Percentiles rank a stretch among this genome's conserved stretches.
phyloP scores from a whole-genome alignment of 2,888 invertebrate genomes.

The Apotomis turbidana region DNA sequence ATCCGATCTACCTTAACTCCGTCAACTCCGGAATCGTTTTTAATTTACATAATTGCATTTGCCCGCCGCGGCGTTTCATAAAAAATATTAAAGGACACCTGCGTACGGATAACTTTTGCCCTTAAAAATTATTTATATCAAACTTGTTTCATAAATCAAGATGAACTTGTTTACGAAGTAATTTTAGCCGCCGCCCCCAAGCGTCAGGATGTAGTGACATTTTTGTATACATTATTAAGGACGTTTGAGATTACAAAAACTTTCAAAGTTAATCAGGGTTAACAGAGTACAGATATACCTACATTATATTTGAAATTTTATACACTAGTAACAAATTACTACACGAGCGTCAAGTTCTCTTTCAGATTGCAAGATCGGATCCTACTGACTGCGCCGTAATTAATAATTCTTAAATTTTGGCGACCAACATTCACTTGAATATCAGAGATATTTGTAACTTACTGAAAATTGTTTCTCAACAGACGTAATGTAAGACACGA shows the following conservation, averaged over 20 bases:
- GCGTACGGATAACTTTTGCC: slow-evolving; percentile 73
- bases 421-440: no score
- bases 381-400: no score
- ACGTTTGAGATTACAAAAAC: neutral
- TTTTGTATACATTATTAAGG: slow-evolving; percentile 18
- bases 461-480: no score
- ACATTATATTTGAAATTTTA: no score
- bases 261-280: neutral
- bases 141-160: slow-evolving; percentile 82
- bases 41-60: slow-evolving; percentile 80
- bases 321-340: no score
- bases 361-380: no score
- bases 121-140: slow-evolving; percentile 79
- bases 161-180: slow-evolving; percentile 81
- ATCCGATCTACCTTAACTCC: slow-evolving; percentile 24
- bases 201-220: slow-evolving; percentile 21
- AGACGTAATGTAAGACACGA: no score
- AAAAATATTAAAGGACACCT: slow-evolving; percentile 80
- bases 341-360: no score
- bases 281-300: no score
- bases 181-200: slow-evolving; percentile 63
- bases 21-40: slow-evolving; percentile 55
- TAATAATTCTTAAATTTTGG: no score
- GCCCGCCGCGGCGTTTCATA: slow-evolving; percentile 60
- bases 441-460: no score